Conservation (phyloP, 1,140 invertebrate genomes). For the Mya arenaria region DNA sequence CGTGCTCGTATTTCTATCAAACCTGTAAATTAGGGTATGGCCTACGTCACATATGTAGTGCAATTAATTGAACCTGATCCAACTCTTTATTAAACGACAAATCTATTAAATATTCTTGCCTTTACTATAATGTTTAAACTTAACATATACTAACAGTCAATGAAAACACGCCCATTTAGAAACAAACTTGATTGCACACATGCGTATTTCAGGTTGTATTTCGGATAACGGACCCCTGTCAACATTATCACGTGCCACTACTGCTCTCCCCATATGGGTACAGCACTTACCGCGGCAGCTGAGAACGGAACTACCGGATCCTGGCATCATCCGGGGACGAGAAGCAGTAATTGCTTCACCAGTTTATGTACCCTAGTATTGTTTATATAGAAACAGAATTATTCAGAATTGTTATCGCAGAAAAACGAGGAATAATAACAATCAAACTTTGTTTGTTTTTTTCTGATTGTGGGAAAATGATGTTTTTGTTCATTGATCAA, state of each 20-base stretch:
- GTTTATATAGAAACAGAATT: too few species aligned
- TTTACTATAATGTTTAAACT: background rate
- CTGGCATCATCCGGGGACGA: too few species aligned
- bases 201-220: conserved; percentile 87
- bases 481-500: too few species aligned
- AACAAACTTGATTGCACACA: background rate
- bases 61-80: background rate
- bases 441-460: background rate
- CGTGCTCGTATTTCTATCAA: background rate
- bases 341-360: too few species aligned
- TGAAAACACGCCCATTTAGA: background rate
- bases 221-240: conserved; percentile 85
- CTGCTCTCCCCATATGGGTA: conserved; percentile 91
- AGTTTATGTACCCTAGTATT: background rate
- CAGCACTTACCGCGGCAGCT: conserved; percentile 71
- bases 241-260: conserved; percentile 91
- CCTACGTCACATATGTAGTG: background rate
- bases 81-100: background rate
- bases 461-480: background rate
- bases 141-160: background rate
- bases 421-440: background rate
- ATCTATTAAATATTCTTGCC: background rate
- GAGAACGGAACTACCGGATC: too few species aligned
- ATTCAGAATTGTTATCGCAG: background rate
- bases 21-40: background rate